These are phyloP conservation scores for Delichon dasypus DNA, from an alignment of 2,797 vertebrate species.

Conservation along the genomic window DNA sequence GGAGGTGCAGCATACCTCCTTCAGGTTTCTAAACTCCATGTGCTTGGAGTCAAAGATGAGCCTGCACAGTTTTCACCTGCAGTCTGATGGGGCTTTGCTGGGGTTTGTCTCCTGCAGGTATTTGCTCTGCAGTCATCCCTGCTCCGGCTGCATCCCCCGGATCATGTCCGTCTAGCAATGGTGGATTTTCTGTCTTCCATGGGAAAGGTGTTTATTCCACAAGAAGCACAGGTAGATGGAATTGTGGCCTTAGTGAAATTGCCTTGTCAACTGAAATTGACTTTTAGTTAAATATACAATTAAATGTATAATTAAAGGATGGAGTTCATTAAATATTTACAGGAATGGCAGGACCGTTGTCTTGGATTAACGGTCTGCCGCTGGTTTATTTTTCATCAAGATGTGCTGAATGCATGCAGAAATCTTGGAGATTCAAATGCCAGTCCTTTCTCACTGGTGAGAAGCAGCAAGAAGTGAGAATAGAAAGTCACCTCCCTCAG, in stretches of 20 bases:
- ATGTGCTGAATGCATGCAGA: not conserved
- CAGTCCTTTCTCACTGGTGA: not conserved
- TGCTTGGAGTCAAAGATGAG: not conserved
- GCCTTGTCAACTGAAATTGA: not conserved
- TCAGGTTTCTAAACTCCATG: not conserved
- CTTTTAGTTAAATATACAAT: not conserved
- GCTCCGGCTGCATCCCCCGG: slow-evolving; percentile 75
- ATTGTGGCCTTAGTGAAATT: not conserved
- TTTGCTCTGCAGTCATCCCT: slow-evolving; percentile 80
- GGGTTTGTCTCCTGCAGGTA: slow-evolving; percentile 73
- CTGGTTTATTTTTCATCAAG: not conserved
- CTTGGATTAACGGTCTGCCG: not conserved
- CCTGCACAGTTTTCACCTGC: not conserved
- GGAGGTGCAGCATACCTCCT: not conserved
- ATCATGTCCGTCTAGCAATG: slow-evolving; percentile 81
- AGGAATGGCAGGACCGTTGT: not conserved
- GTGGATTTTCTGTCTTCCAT: slow-evolving; percentile 85
- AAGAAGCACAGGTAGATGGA: slow-evolving; percentile 82
- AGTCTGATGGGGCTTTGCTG: not conserved
- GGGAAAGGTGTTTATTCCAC: slow-evolving; percentile 84
- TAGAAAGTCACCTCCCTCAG: not conserved
- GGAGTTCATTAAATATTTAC: not conserved
- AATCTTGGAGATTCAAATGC: not conserved
- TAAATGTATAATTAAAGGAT: not conserved
- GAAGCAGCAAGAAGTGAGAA: not conserved